Conservation (phyloP, 2,888 invertebrate genomes). For the Limnephilus rhombicus region DNA sequence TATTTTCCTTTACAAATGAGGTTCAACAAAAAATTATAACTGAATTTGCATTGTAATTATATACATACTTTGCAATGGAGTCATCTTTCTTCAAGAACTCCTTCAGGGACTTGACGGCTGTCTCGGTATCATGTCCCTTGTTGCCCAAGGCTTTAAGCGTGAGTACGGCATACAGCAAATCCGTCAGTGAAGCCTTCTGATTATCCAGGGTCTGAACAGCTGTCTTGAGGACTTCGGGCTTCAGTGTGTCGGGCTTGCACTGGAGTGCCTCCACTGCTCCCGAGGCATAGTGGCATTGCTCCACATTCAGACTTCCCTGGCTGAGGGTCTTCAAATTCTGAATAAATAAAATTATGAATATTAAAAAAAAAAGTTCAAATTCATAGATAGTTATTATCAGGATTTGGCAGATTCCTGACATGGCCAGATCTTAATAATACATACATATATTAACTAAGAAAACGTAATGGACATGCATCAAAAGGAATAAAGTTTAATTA, state of each 20-base stretch:
- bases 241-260: slow-evolving; percentile 76
- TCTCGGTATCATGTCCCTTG: slow-evolving; percentile 80
- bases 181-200: slow-evolving; percentile 82
- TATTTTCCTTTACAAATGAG: neutral
- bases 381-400: neutral
- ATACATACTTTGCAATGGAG: slow-evolving; percentile 81
- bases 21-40: neutral
- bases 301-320: slow-evolving; percentile 68
- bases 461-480: neutral
- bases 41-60: neutral
- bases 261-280: slow-evolving; percentile 80
- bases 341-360: slow-evolving; percentile 8
- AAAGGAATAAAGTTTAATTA: neutral
- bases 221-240: slow-evolving; percentile 75
- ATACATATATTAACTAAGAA: neutral
- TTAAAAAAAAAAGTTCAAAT: neutral
- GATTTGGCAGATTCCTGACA: neutral
- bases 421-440: neutral
- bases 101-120: slow-evolving; percentile 85
- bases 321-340: slow-evolving; percentile 67
- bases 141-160: slow-evolving; percentile 84
- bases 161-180: slow-evolving; percentile 86
- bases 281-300: slow-evolving; percentile 82
- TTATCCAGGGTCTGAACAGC: slow-evolving; percentile 81
- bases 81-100: slow-evolving; percentile 91